phyloP scores from a whole-genome alignment of 2,888 invertebrate species.

The Orchesellides sinensis region DNA sequence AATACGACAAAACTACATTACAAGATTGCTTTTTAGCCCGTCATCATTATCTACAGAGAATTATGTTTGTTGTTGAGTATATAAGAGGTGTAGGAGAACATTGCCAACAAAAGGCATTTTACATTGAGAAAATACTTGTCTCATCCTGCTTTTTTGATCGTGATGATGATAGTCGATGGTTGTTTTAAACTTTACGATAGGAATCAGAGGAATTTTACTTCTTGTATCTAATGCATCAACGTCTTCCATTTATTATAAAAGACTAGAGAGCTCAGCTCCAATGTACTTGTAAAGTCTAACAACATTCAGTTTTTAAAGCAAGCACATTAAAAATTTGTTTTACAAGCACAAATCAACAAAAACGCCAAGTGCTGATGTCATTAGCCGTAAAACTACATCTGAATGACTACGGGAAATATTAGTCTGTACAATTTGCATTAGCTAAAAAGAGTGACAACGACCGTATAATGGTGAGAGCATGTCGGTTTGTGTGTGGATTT shows the following conservation, averaged over 20 bases:
- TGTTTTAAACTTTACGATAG: conserved; percentile 15
- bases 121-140: conserved; percentile 40
- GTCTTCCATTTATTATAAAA: conserved; percentile 6
- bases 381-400: conserved; percentile 28
- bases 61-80: conserved; percentile 18
- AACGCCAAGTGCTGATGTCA: conserved; percentile 55
- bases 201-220: conserved; percentile 31
- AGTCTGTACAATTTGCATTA: background rate
- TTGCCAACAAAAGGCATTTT: conserved; percentile 34
- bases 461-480: conserved; percentile 39
- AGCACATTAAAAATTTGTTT: conserved; percentile 6
- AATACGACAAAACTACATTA: too few species aligned
- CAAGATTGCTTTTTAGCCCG: conserved; percentile 49
- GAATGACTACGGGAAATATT: conserved; percentile 16
- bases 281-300: background rate
- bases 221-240: conserved; percentile 47
- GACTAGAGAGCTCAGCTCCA: background rate
- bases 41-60: too few species aligned
- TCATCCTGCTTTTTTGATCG: background rate
- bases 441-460: conserved; percentile 41
- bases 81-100: background rate
- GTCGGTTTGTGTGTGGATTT: background rate
- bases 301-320: background rate
- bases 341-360: conserved; percentile 14
- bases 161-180: conserved; percentile 3